Percentiles rank a stretch among this genome's conserved stretches.
phyloP scores from a whole-genome alignment of 1,140 invertebrate genomes.

The Phthorimaea operculella region DNA sequence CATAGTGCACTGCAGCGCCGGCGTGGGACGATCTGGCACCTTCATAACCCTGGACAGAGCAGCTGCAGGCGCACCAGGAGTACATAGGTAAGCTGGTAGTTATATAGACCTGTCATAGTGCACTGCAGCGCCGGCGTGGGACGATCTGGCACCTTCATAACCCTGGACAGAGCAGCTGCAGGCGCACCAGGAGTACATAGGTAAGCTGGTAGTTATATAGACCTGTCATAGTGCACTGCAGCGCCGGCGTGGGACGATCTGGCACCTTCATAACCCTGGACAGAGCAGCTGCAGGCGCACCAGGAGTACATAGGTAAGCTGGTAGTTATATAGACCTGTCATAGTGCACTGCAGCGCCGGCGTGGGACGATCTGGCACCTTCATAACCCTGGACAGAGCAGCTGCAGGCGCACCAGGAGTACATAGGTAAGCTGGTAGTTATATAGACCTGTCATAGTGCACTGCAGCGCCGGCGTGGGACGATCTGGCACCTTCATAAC shows the following conservation, averaged over 20 bases:
- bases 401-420: background rate
- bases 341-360: slow-evolving; percentile 89
- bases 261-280: slow-evolving; percentile 96
- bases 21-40: slow-evolving; percentile 79
- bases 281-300: slow-evolving; percentile 69
- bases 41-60: slow-evolving; percentile 95
- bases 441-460: slow-evolving; percentile 92
- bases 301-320: background rate
- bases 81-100: too few species aligned
- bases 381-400: slow-evolving; percentile 93
- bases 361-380: slow-evolving; percentile 82
- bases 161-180: slow-evolving; percentile 82
- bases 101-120: slow-evolving; percentile 91
- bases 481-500: slow-evolving; percentile 93
- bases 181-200: background rate
- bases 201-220: too few species aligned
- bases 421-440: too few species aligned
- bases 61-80: slow-evolving; percentile 2
- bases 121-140: slow-evolving; percentile 81
- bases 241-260: slow-evolving; percentile 70
- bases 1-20: slow-evolving; percentile 89
- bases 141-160: slow-evolving; percentile 92
- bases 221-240: slow-evolving; percentile 95
- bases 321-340: slow-evolving; percentile 89
- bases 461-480: slow-evolving; percentile 79